A percentile compares a stretch with the other conserved stretches of the same genome.
Evolutionary conservation across 1,140 invertebrate species (phyloP).

Genomic region (Eupristina koningsbergeri): DNA sequence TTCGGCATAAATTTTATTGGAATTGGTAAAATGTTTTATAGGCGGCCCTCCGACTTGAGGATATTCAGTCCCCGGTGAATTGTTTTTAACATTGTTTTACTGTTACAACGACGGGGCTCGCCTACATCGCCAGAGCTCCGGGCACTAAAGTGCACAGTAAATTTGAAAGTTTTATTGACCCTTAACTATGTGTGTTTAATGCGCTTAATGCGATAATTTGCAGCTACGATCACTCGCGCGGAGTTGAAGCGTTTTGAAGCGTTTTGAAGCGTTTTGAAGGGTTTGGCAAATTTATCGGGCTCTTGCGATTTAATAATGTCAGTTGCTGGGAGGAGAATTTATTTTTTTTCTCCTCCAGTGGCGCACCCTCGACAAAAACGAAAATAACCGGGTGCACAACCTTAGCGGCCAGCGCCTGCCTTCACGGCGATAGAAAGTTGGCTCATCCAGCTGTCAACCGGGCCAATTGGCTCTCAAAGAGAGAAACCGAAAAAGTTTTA

Average conservation of each 20-base stretch:
- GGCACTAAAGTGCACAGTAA: neutral
- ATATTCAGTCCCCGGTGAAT: neutral
- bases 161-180: neutral
- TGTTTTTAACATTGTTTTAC: neutral
- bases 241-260: no score
- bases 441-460: slow-evolving; percentile 10
- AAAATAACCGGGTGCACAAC: neutral
- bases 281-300: neutral
- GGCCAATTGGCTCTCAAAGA: slow-evolving; percentile 13
- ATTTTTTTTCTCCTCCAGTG: neutral
- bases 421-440: no score
- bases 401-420: no score
- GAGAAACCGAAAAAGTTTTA: slow-evolving; percentile 21
- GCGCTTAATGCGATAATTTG: neutral
- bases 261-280: no score
- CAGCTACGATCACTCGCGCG: no score
- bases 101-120: neutral
- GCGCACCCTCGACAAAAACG: neutral
- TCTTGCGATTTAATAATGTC: neutral
- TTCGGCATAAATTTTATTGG: slow-evolving; percentile 35
- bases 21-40: slow-evolving; percentile 36
- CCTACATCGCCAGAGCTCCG: no score
- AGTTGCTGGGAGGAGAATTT: no score
- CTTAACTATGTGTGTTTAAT: neutral
- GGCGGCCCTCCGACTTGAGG: neutral